Base-by-base conservation (phyloP, 1,140 invertebrate species). In the Drosophila persimilis region DNA sequence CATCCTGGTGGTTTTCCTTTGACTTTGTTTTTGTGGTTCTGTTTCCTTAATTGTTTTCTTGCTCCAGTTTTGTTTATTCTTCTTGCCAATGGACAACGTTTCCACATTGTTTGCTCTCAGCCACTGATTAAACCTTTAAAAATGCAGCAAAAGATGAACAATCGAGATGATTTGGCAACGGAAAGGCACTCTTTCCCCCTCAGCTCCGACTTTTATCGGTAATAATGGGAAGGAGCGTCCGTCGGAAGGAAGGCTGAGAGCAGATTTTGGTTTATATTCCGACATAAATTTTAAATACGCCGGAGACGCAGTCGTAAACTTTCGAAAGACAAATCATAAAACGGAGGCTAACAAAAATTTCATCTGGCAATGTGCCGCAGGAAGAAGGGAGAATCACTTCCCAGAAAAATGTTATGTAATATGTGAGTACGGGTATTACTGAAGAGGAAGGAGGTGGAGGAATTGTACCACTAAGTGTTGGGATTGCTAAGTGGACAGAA, bases 261-360 rank as follows among this genome's bases (percentile, higher is more conserved):
- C 15, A 29, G 61, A 26, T 51, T 47, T 57, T 39, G 26, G 13
- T 51, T 67, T 39, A 46, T 43, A 11, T 35, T 53, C 44, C 6
- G 39, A 15, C 70, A 62, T 72, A 73, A 73, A 73, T 57, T 65
- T 47, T 46, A 74, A 53, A 58, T 73, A 48, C 73, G 55, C 59
- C 45, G 9, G 11, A 57, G 46, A 64, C 57, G 53, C 31, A 56
- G 44, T 63, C 60, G 52, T 73, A 65, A 74, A 74, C 52, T 41
- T 53, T 24, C 9, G 20, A 65, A 41, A 35, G 51, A 73, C 57
- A 72, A 45, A 62, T 45, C 67, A 50, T 73, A 72, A 53, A 70
- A 41, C 7, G 20, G 13, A 5, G 9, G 31, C 43, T 56, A 55
- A 29, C 47, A 51, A n/a, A 35, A 64, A 22, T 67, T 65, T 13